A percentile compares a stretch with the other conserved stretches of the same genome.
Conservation (phyloP, 2,888 invertebrate genomes). For the Chaetogeoica ovagalla region DNA sequence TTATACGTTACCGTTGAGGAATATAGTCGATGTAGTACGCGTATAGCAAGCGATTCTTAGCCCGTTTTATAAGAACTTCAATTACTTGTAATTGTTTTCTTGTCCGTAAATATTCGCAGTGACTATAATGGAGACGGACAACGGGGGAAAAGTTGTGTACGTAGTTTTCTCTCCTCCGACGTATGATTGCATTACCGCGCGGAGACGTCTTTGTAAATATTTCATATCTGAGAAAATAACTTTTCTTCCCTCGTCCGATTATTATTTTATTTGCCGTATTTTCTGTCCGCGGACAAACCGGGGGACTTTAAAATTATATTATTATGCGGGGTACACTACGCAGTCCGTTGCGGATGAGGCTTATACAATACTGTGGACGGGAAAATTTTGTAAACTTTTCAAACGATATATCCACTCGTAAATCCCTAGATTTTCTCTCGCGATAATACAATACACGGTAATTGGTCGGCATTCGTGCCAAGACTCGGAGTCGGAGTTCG, state of each 20-base stretch:
- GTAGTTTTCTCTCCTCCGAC: slow-evolving; percentile 6
- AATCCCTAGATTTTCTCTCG: too few species aligned
- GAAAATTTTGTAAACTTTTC: too few species aligned
- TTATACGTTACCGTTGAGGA: too few species aligned
- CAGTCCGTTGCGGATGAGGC: too few species aligned
- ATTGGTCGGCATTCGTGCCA: too few species aligned
- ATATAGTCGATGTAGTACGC: too few species aligned
- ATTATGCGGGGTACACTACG: background rate
- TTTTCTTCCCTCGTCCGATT: slow-evolving; percentile 13
- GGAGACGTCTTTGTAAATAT: slow-evolving; percentile 37
- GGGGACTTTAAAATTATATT: slow-evolving; percentile 16
- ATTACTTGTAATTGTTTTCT: slow-evolving; percentile 20
- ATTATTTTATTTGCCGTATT: slow-evolving; percentile 13
- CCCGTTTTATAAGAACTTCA: background rate
- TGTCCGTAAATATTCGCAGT: slow-evolving; percentile 14
- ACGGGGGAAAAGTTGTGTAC: slow-evolving; percentile 11
- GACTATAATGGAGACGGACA: slow-evolving; percentile 13
- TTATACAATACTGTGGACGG: too few species aligned
- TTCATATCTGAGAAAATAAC: slow-evolving; percentile 20
- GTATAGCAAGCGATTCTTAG: too few species aligned
- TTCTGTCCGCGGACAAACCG: background rate
- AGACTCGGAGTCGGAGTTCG: too few species aligned
- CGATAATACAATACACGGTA: too few species aligned
- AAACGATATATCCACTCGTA: too few species aligned
- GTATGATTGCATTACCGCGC: slow-evolving; percentile 22